A percentile compares a stretch with the other conserved stretches of the same genome.
Conservation (phyloP, 2,113 vertebrate species). For the Trochalopteron elliotii region DNA sequence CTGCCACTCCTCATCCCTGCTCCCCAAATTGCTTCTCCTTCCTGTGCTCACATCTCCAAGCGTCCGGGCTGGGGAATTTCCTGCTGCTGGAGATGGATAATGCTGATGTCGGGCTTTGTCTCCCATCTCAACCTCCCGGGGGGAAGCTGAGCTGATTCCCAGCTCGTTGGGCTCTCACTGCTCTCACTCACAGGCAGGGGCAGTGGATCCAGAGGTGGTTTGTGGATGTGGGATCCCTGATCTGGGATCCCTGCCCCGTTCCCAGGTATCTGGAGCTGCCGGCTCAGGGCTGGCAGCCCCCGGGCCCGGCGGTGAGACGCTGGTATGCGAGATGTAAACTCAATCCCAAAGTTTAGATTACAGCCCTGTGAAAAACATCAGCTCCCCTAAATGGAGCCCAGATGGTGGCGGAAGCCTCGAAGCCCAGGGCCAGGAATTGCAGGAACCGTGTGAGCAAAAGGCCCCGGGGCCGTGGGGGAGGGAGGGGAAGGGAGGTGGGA, state of each 20-base stretch:
- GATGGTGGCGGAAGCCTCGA: constrained; percentile 45
- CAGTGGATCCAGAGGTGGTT: accelerated
- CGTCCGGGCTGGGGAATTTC: not conserved
- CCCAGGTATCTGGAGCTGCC: not conserved
- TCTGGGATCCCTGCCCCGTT: accelerated
- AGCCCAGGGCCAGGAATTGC: not conserved
- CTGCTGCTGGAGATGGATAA: not conserved
- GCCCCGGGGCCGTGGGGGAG: not conserved
- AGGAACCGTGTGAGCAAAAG: not conserved
- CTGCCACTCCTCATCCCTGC: not conserved
- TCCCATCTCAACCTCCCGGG: not conserved
- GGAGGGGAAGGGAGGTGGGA: not conserved
- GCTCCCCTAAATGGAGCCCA: constrained; percentile 69
- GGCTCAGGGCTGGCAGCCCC: not conserved
- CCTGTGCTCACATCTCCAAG: not conserved
- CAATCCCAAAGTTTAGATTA: constrained; percentile 46
- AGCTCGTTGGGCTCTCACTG: not conserved
- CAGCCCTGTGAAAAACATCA: constrained; percentile 65
- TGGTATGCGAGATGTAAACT: constrained; percentile 60
- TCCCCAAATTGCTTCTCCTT: not conserved
- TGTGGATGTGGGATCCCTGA: not conserved
- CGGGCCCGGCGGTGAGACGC: not conserved
- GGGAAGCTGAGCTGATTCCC: not conserved
- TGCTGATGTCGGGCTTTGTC: not conserved
- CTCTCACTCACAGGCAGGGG: not conserved